Evolutionary conservation across 2,888 invertebrate genomes (phyloP).

Genomic region (Harpalus rufipes): DNA sequence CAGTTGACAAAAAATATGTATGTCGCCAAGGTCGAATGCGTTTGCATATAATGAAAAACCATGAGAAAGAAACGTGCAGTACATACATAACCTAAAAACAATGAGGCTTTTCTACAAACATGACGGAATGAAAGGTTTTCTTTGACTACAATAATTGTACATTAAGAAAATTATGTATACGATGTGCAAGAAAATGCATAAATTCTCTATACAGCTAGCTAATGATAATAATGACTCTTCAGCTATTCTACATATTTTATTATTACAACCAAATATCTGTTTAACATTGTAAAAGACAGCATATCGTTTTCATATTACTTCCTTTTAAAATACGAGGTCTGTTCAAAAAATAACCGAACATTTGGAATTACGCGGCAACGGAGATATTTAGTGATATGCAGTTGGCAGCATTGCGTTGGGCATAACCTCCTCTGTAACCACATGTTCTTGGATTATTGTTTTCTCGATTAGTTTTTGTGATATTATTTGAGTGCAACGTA

Average conservation of each 20-base stretch:
- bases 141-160: background rate
- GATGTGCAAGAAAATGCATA: background rate
- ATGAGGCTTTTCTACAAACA: slow-evolving; percentile 13
- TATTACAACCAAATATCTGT: background rate
- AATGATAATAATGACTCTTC: background rate
- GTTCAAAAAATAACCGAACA: no score
- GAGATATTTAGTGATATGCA: no score
- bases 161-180: slow-evolving; percentile 17
- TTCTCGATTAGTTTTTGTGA: no score
- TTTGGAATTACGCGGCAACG: no score
- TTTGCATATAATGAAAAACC: slow-evolving; percentile 37
- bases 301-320: background rate
- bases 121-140: background rate
- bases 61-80: slow-evolving; percentile 17
- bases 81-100: slow-evolving; percentile 25
- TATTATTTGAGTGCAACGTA: no score
- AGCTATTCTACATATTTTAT: background rate
- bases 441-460: no score
- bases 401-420: no score
- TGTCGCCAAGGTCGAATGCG: slow-evolving; percentile 44
- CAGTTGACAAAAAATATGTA: slow-evolving; percentile 22
- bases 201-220: background rate
- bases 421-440: no score
- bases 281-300: background rate
- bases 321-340: no score